These are phyloP conservation scores for Phthorimaea operculella DNA, from an alignment of 1,140 invertebrate genomes.

Conservation along the genomic window DNA sequence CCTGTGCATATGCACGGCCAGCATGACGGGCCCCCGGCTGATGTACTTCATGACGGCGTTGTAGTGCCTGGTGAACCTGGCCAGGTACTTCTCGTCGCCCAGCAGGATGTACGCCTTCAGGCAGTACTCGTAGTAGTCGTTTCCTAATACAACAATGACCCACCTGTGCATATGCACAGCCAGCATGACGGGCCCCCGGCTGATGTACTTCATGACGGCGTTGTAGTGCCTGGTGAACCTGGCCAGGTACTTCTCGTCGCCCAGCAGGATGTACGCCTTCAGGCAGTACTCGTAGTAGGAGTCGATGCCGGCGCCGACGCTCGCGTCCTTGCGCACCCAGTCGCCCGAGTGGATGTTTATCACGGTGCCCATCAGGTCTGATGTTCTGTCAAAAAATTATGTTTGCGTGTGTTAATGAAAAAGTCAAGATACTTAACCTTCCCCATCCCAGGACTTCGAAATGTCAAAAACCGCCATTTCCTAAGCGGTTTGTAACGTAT, in stretches of 20 bases:
- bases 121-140: constrained; percentile 98
- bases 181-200: constrained; percentile 92
- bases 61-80: constrained; percentile 96
- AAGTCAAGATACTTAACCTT: no score
- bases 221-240: constrained; percentile 97
- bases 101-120: constrained; percentile 91
- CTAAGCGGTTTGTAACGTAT: no score
- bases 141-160: no score
- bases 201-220: constrained; percentile 98
- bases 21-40: constrained; percentile 91
- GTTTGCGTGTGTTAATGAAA: not conserved
- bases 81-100: constrained; percentile 91
- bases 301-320: constrained; percentile 98
- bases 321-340: constrained; percentile 95
- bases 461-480: no score
- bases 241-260: constrained; percentile 91
- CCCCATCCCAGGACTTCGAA: no score
- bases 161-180: constrained; percentile 97
- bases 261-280: constrained; percentile 88
- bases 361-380: constrained; percentile 93
- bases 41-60: constrained; percentile 99
- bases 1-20: constrained; percentile 99
- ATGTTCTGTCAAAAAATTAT: constrained; percentile 65
- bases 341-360: constrained; percentile 97
- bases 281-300: constrained; percentile 99